Percentiles rank a stretch among this genome's conserved stretches.
Evolutionary conservation across 2,797 vertebrate species (phyloP).

Genomic region (Pseudochirops corinnae): DNA sequence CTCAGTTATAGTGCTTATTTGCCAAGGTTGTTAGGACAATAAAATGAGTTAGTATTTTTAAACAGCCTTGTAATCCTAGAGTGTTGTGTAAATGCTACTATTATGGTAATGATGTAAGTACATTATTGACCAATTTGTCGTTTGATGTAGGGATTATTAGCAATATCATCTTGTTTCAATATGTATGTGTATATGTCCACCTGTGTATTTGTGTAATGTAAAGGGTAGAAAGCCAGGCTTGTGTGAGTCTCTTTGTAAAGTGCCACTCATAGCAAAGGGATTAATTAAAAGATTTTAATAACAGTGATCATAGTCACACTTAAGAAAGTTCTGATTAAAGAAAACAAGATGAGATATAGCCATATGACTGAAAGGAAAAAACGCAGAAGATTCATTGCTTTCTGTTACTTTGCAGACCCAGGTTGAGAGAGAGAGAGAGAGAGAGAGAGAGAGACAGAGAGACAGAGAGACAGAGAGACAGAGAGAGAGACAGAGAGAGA

Average conservation of each 20-base stretch:
- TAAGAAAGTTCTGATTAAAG: slow-evolving; percentile 42
- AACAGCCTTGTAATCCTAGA: not conserved
- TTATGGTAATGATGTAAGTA: not conserved
- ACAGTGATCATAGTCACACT: slow-evolving; percentile 37
- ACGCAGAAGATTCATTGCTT: slow-evolving; percentile 46
- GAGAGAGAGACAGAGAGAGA: not conserved
- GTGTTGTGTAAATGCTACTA: not conserved
- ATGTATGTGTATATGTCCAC: not conserved
- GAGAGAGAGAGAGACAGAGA: too few species aligned
- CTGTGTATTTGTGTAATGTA: not conserved
- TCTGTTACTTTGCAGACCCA: slow-evolving; percentile 17
- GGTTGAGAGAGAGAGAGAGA: too few species aligned
- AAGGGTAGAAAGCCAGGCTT: not conserved
- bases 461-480: not conserved
- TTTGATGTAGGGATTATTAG: not conserved
- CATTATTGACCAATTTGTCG: not conserved
- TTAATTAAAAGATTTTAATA: slow-evolving; percentile 53
- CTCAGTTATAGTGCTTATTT: not conserved
- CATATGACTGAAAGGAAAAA: slow-evolving; percentile 6
- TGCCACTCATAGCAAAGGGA: slow-evolving; percentile 36
- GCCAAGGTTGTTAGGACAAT: not conserved
- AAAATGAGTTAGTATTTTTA: not conserved
- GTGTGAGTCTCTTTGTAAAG: slow-evolving; percentile 42
- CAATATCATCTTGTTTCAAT: not conserved
- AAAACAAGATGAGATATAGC: slow-evolving; percentile 33